Percentiles rank a stretch among this genome's conserved stretches.
These are phyloP conservation scores for Pseudachorutes palmiensis DNA, from an alignment of 1,140 invertebrate species.

Conservation along the genomic window DNA sequence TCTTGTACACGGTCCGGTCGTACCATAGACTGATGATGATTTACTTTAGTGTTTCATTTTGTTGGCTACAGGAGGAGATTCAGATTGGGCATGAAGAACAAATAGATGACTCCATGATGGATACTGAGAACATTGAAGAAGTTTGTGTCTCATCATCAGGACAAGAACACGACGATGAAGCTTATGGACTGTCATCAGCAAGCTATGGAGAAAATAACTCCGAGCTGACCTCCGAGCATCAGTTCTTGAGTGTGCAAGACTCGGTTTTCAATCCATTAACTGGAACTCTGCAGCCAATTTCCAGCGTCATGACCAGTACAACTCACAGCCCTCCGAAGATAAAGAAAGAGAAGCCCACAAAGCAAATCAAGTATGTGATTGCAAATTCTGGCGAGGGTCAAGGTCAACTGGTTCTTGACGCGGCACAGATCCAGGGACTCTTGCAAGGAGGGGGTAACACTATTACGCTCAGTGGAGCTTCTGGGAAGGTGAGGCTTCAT, in stretches of 20 bases:
- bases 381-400: conserved; percentile 28
- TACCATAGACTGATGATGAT: neutral
- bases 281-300: conserved; percentile 33
- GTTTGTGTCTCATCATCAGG: conserved; percentile 19
- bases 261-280: conserved; percentile 36
- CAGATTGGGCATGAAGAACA: conserved; percentile 25
- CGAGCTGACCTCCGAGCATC: conserved; percentile 27
- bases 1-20: neutral
- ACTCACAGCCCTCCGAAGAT: neutral
- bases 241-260: conserved; percentile 34
- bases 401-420: conserved; percentile 31
- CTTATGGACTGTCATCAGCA: conserved; percentile 4
- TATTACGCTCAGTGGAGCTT: conserved; percentile 22
- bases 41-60: neutral
- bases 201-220: neutral
- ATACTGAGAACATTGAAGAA: conserved; percentile 33
- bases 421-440: conserved; percentile 28
- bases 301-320: conserved; percentile 19
- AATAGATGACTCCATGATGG: conserved; percentile 32
- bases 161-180: conserved; percentile 23
- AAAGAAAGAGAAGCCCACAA: neutral
- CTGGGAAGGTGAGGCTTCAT: conserved; percentile 30
- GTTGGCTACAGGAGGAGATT: conserved; percentile 19
- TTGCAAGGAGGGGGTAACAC: conserved; percentile 31
- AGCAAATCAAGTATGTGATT: conserved; percentile 27